Evolutionary conservation across 2,797 vertebrate species (phyloP).

Genomic region (Peromyscus attwateri): DNA sequence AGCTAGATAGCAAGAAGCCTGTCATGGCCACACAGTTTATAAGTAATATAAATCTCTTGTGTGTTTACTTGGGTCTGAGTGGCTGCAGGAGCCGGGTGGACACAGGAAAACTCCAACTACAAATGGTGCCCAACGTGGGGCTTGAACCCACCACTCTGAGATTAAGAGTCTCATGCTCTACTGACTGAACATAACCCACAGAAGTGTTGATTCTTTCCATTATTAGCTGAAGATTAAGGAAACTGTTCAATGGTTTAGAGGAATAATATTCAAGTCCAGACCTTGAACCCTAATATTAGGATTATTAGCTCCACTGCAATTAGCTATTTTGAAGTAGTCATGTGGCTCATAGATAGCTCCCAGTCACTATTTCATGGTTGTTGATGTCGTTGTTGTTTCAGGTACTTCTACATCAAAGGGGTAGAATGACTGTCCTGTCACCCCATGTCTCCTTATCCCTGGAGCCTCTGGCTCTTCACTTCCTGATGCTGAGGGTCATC

Average conservation of each 20-base stretch:
- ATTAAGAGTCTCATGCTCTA: no score
- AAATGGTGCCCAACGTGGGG: no score
- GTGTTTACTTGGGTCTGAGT: no score
- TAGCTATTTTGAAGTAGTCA: background rate
- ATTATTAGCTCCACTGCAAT: background rate
- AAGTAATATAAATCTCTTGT: no score
- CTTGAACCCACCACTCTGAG: no score
- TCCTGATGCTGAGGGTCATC: background rate
- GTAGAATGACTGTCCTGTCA: background rate
- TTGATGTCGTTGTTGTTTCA: background rate
- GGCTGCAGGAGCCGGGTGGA: no score
- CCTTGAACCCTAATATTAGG: background rate
- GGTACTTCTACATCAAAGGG: background rate
- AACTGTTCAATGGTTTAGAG: background rate
- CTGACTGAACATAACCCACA: background rate
- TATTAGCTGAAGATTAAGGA: background rate
- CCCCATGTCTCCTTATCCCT: fast-evolving
- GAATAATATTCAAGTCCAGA: background rate
- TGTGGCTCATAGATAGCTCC: background rate
- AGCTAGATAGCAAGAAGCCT: no score
- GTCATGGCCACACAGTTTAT: no score
- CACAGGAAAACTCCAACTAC: no score
- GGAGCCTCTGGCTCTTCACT: background rate
- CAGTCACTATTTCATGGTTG: background rate
- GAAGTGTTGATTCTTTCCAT: background rate